These are phyloP conservation scores for Tiphia femorata DNA, from an alignment of 2,888 invertebrate genomes.

Conservation along the genomic window DNA sequence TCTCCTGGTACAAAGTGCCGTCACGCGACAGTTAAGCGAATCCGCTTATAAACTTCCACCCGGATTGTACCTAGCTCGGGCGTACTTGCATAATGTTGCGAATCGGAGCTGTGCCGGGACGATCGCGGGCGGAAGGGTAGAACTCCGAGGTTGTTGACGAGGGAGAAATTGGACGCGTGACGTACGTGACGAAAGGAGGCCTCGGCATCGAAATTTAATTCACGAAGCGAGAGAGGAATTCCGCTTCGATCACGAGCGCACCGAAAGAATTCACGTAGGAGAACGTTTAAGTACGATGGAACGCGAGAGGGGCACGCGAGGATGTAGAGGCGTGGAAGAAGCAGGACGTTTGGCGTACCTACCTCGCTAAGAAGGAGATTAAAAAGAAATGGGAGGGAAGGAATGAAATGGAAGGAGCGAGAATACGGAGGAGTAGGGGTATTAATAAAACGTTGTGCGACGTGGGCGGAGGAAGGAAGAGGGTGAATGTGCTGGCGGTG, in stretches of 20 bases:
- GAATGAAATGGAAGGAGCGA: background rate
- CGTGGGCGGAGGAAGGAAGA: slow-evolving; percentile 13
- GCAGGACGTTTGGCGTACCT: background rate
- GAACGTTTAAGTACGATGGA: no score
- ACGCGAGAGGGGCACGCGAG: no score
- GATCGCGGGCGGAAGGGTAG: background rate
- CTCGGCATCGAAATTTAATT: no score
- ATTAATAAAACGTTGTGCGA: slow-evolving; percentile 58
- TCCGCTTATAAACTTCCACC: background rate
- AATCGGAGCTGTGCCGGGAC: background rate
- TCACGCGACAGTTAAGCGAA: background rate
- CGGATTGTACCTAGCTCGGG: background rate
- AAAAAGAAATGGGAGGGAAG: background rate
- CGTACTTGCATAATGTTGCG: no score
- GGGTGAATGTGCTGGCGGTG: no score
- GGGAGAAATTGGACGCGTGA: background rate
- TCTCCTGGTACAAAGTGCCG: background rate
- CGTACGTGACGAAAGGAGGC: no score
- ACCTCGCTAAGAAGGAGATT: background rate
- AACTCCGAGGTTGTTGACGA: no score
- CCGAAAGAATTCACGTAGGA: no score
- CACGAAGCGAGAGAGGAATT: no score
- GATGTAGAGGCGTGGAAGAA: no score
- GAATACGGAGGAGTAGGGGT: slow-evolving; percentile 26
- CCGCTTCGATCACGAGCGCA: no score